Evolutionary conservation across 2,797 vertebrate genomes (phyloP).

Genomic region (Mycteria americana): DNA sequence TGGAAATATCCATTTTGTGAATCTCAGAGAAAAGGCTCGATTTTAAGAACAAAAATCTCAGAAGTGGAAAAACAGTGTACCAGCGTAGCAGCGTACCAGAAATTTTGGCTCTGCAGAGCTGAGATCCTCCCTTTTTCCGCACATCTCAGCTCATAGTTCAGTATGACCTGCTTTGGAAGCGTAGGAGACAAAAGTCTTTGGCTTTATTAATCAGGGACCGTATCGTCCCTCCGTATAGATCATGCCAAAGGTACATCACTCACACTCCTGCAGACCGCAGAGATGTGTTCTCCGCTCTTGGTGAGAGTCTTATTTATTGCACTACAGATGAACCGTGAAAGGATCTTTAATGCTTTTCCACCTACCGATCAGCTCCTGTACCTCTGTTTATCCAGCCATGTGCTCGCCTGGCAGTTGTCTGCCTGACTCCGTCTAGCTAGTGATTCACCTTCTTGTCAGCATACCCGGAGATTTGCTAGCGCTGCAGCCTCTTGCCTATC

Average conservation of each 20-base stretch:
- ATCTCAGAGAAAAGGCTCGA: neutral
- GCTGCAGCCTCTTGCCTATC: neutral
- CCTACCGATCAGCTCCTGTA: neutral
- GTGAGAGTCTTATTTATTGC: neutral
- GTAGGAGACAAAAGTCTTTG: neutral
- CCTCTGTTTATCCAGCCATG: neutral
- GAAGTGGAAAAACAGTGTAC: neutral
- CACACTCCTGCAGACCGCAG: neutral
- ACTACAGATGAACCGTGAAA: slow-evolving; percentile 6
- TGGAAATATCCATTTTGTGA: neutral
- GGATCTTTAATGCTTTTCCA: neutral
- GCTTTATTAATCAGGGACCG: neutral
- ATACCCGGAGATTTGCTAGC: neutral
- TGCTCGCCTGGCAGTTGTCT: neutral
- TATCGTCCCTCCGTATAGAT: neutral
- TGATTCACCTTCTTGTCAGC: neutral
- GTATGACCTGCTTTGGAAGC: neutral
- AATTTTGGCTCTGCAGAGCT: neutral
- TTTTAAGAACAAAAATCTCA: neutral
- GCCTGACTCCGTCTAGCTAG: neutral
- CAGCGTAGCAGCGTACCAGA: neutral
- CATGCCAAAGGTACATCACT: neutral
- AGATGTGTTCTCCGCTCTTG: neutral
- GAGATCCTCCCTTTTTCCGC: neutral
- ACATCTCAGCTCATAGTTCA: neutral